phyloP scores from a whole-genome alignment of 2,888 invertebrate genomes.

The Alentia gelatinosa region DNA sequence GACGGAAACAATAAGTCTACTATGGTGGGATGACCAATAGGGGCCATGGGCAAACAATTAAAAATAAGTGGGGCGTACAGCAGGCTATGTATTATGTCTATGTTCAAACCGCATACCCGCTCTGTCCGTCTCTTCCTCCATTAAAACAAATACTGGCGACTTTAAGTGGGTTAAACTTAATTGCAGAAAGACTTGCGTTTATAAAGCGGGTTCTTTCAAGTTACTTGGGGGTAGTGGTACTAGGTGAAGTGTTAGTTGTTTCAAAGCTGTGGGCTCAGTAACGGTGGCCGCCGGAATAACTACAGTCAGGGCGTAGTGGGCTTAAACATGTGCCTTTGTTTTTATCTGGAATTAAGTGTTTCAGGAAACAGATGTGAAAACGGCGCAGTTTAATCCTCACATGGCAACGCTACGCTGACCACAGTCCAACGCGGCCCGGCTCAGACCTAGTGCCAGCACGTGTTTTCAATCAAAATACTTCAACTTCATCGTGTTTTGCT shows the following conservation, averaged over 20 bases:
- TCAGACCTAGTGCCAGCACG: neutral
- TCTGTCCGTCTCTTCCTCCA: too few relatives aligned
- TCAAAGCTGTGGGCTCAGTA: neutral
- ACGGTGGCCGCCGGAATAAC: neutral
- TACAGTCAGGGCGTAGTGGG: neutral
- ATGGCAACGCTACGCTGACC: conserved; percentile 23
- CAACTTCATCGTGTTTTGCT: conserved; percentile 32
- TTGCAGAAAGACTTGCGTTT: neutral
- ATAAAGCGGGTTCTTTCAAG: conserved; percentile 10
- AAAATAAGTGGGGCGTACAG: neutral
- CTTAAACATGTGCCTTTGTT: conserved; percentile 48
- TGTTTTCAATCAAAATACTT: conserved; percentile 54
- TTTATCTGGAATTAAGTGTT: conserved; percentile 49
- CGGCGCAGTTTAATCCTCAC: conserved; percentile 31
- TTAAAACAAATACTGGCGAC: neutral
- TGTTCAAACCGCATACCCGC: neutral
- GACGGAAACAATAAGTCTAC: conserved; percentile 8
- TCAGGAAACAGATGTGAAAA: conserved; percentile 36
- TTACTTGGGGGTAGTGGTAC: neutral
- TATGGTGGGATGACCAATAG: neutral
- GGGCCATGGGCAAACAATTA: neutral
- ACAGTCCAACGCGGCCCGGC: neutral
- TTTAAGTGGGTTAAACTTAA: neutral
- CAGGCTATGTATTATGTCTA: neutral
- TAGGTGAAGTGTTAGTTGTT: neutral